phyloP scores from a whole-genome alignment of 2,113 vertebrate species.

The Chunga burmeisteri region DNA sequence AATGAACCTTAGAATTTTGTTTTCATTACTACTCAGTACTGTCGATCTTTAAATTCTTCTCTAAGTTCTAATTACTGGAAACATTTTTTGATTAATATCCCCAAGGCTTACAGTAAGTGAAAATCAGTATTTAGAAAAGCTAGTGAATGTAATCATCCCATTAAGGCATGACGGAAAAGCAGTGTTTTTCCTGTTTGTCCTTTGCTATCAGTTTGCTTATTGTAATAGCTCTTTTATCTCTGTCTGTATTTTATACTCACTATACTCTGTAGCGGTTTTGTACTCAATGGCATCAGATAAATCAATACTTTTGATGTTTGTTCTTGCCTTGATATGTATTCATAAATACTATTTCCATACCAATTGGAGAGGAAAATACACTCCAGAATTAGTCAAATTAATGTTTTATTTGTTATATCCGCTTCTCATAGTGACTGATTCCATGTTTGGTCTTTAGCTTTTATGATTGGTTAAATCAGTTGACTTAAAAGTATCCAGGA shows the following conservation, averaged over 20 bases:
- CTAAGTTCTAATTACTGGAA: constrained; percentile 60
- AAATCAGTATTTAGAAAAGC: constrained; percentile 62
- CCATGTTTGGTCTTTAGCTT: not conserved
- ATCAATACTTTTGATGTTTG: constrained; percentile 50
- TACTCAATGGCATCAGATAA: not conserved
- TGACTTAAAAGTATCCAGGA: not conserved
- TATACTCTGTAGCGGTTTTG: not conserved
- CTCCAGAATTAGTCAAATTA: constrained; percentile 24
- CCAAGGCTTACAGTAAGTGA: constrained; percentile 23
- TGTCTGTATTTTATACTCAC: not conserved
- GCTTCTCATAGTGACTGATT: not conserved
- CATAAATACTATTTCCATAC: constrained; percentile 10
- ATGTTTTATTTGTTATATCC: constrained; percentile 6
- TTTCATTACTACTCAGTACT: constrained; percentile 23
- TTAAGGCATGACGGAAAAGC: not conserved
- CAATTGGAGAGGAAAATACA: not conserved
- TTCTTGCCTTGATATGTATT: constrained; percentile 17
- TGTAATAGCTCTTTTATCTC: constrained; percentile 46
- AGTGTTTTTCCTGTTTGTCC: constrained; percentile 28
- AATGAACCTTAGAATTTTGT: constrained; percentile 17
- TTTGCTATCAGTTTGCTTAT: constrained; percentile 38
- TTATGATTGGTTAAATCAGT: not conserved
- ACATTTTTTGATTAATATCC: constrained; percentile 32
- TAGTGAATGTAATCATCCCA: constrained; percentile 9
- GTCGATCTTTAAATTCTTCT: constrained; percentile 54